Base-by-base conservation (phyloP, 1,140 invertebrate genomes). In the Musca domestica region DNA sequence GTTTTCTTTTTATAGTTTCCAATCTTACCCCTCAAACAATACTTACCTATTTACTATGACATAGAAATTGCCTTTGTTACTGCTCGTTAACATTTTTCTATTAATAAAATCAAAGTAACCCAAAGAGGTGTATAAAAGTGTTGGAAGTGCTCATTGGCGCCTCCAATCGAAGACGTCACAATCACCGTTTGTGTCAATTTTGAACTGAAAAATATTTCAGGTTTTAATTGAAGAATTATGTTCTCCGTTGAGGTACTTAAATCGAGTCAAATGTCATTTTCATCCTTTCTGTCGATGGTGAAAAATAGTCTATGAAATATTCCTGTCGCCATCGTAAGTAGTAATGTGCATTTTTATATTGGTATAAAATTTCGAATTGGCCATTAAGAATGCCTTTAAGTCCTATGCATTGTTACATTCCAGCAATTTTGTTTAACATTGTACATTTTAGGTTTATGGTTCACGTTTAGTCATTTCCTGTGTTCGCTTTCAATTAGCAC, bases 161-260 rank as follows among this genome's bases (percentile, higher is more conserved):
- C 56, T 34, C 30, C 27, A 17, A 17, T n/a, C 6, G 12, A 51
- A 5, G 20, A 20, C 17, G 27, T 30, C 27, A 12, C 34, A 5
- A 12, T 12, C 34, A 12, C 12, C 10, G 34, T 41, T 10, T 7
- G 2, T 41, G 34, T 7, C 34, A 41, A 41, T 41, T 41, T 5
- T 41, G 34, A 41, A 41, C 34, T 9, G 34, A 41, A 41, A 41
- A 41, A 61, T 34, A 20, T 61, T 61, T 10, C 56, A 61, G 56
- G 56, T 61, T 61, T 61, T 61, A 61, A 61, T 61, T 61, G 56
- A 61, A 61, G 41, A 61, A 61, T 61, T 22, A 61, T 61, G 56
- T 61, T 61, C 56, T 20, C 34, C 27, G 56, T 61, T 61, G 56
- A 61, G 56, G 34, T 30, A 61, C 41, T 61, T 41, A 61, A 34